phyloP scores from a whole-genome alignment of 2,797 vertebrate species.

The Loriculus beryllinus region DNA sequence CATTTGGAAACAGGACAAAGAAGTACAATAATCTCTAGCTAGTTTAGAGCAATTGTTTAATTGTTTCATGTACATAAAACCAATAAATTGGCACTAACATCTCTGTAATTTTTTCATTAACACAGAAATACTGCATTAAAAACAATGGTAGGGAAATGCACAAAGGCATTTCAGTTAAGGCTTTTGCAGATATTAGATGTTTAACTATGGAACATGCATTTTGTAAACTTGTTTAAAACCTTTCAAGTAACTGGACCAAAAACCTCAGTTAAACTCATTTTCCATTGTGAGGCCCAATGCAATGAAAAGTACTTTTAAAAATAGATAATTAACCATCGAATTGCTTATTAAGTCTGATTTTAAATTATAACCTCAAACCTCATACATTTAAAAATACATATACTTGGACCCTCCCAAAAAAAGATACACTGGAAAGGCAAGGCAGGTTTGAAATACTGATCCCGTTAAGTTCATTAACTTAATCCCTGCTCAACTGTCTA shows the following conservation, averaged over 20 bases:
- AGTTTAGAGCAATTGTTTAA: slow-evolving; percentile 2
- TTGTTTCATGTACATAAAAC: background rate
- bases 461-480: background rate
- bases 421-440: background rate
- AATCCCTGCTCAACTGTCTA: background rate
- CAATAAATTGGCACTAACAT: slow-evolving; percentile 36
- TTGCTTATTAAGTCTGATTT: background rate
- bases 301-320: background rate
- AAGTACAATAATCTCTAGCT: background rate
- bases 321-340: background rate
- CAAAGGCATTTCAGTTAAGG: slow-evolving; percentile 45
- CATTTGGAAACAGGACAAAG: background rate
- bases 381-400: background rate
- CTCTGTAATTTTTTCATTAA: background rate
- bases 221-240: background rate
- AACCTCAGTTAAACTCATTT: background rate
- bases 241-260: background rate
- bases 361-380: background rate
- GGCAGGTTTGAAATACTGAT: background rate
- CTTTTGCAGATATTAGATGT: background rate
- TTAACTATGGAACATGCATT: background rate
- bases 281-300: background rate
- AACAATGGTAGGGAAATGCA: background rate
- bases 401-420: background rate
- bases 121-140: background rate